Percentiles rank a stretch among this genome's conserved stretches.
Evolutionary conservation across 2,113 vertebrate genomes (phyloP).

Genomic region (Anhinga anhinga): DNA sequence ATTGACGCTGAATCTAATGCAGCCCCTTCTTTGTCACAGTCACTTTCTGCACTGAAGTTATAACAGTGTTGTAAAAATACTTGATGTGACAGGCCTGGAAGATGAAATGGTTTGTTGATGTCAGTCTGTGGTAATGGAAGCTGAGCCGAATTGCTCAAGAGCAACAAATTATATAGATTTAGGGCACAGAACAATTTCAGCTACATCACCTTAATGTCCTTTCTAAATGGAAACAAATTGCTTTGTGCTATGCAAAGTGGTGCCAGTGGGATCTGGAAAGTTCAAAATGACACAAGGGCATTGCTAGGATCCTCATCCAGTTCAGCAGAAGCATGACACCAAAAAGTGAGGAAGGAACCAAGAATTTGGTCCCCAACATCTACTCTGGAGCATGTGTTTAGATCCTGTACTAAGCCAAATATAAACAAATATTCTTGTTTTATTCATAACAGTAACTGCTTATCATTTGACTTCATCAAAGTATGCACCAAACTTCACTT

Average conservation of each 20-base stretch:
- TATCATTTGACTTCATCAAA: background rate
- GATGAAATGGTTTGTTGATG: slow-evolving; percentile 52
- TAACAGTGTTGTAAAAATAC: slow-evolving; percentile 30
- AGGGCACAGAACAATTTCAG: slow-evolving; percentile 23
- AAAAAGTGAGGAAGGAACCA: background rate
- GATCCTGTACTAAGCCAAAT: background rate
- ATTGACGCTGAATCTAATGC: slow-evolving; percentile 22
- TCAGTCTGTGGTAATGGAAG: slow-evolving; percentile 35
- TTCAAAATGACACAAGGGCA: slow-evolving; percentile 8
- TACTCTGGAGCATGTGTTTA: background rate
- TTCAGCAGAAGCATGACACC: background rate
- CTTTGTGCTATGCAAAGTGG: background rate
- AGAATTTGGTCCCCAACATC: background rate
- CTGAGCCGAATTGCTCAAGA: slow-evolving; percentile 19
- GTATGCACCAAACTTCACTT: background rate
- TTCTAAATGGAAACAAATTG: slow-evolving; percentile 51
- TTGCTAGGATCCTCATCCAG: background rate
- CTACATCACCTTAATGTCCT: slow-evolving; percentile 19
- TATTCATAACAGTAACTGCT: background rate
- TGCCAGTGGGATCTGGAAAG: background rate
- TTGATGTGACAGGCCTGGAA: slow-evolving; percentile 44
- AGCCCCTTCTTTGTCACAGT: slow-evolving; percentile 29
- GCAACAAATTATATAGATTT: slow-evolving; percentile 51
- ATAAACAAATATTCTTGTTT: background rate
- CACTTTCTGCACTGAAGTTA: slow-evolving; percentile 50